Percentiles rank a stretch among this genome's conserved stretches.
These are phyloP conservation scores for Trididemnum nubilum DNA, from an alignment of 23 tunicate species.

Conservation along the genomic window DNA sequence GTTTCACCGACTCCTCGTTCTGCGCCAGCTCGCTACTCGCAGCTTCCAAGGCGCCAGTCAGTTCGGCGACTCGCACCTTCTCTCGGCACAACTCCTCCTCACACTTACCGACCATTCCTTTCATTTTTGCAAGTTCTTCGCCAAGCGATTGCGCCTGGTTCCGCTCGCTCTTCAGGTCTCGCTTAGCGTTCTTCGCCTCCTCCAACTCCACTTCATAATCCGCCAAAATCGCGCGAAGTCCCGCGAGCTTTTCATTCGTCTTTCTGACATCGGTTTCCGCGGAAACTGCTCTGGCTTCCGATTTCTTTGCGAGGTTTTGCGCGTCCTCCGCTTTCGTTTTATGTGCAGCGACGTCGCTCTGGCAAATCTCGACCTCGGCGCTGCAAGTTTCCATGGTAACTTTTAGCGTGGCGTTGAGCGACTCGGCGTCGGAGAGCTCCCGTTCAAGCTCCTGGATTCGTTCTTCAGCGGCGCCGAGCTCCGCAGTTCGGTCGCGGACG, in stretches of 20 bases:
- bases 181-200: constrained; percentile 2
- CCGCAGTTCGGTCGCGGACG: neutral
- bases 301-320: neutral
- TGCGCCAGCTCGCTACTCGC: neutral
- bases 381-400: constrained; percentile 4
- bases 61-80: neutral
- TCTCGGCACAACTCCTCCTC: neutral
- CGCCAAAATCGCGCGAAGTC: constrained; percentile 45
- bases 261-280: constrained; percentile 29
- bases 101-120: neutral
- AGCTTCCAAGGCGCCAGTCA: neutral
- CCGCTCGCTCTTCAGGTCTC: neutral
- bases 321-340: neutral
- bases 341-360: neutral
- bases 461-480: constrained; percentile 51
- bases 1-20: neutral
- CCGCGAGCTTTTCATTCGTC: constrained; percentile 18
- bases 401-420: constrained; percentile 8
- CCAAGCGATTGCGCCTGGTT: neutral
- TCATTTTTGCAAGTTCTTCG: neutral
- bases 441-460: constrained; percentile 68
- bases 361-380: constrained; percentile 17
- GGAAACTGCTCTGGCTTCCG: neutral
- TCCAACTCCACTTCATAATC: constrained; percentile 59
- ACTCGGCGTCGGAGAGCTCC: constrained; percentile 50